Evolutionary conservation across 1,140 invertebrate genomes (phyloP), one percentile per base, ranked within the genome.

Genomic region (Bombus vancouverensis): DNA sequence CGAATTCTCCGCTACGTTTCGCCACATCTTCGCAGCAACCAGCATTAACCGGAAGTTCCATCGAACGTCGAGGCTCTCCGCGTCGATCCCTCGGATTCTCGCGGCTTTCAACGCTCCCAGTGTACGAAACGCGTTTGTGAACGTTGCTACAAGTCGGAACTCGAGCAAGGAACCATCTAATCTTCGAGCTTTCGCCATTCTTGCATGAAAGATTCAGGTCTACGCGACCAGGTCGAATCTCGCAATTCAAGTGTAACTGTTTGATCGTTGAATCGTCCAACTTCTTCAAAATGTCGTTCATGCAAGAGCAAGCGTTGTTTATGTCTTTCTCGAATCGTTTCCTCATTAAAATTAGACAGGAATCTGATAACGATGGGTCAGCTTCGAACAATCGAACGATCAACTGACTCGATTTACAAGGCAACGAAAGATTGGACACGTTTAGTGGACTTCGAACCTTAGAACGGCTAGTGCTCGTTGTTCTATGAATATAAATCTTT

Each of bases 341-440:
- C 42, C 70, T 89, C 25, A 89, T 88, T 10, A 86, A 39, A 37
- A 83, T 79, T 15, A 89, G 59, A 13, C 81, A 86, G 15, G 81
- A 83, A 12, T 86, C 81, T 1, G 44, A 66, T 10, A 89, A 32
- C 13, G 74, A 84, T 12, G 91, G 83, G 25, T 91, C 89, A 15
- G 81, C 82, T 71, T 90, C 88, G 28, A 89, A 85, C 15, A 93
- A 81, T 37, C 84, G 68, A 0, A 39, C 22, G 3, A 91, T 86
- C 22, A 93, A 12, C 10, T 89, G 57, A 9, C 87, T 83, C 12
- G 81, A 77, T 47, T 88, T 91, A 68, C 92, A 93, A 12, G 92
- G 92, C 22, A 93, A 34, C 10, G 37, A 62, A 2, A 92, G 66
- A 34, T 57, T 85, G 32, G 78, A 47, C 8, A 83, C 32, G 18